Percentiles rank a stretch among this genome's conserved stretches.
phyloP scores from a whole-genome alignment of 2,113 vertebrate genomes.

The Sylvia atricapilla region DNA sequence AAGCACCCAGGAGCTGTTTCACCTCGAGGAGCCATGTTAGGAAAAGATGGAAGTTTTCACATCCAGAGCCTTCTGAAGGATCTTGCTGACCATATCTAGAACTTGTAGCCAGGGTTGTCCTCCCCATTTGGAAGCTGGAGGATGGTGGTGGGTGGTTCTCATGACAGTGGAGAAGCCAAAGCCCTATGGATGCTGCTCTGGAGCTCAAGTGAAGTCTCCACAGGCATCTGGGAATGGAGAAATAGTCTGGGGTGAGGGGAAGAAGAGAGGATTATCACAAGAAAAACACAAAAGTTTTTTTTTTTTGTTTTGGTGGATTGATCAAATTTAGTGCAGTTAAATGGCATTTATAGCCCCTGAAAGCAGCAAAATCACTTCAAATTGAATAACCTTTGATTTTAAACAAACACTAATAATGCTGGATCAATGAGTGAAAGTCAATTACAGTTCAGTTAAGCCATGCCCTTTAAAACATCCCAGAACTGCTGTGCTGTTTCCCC shows the following conservation, averaged over 20 bases:
- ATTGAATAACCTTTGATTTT: constrained; percentile 22
- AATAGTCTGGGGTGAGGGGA: neutral
- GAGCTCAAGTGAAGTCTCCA: neutral
- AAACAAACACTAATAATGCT: constrained; percentile 18
- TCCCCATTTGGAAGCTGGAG: neutral
- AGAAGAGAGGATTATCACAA: neutral
- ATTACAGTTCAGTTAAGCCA: neutral
- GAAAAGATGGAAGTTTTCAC: neutral
- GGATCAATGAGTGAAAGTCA: constrained; percentile 42
- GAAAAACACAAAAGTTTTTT: neutral
- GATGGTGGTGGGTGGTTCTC: neutral
- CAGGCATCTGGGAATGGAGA: neutral
- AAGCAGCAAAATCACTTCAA: neutral
- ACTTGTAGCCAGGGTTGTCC: neutral
- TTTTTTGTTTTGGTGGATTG: neutral
- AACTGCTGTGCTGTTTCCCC: neutral
- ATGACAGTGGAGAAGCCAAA: neutral
- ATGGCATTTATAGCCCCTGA: neutral
- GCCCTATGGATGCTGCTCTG: neutral
- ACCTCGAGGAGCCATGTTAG: neutral
- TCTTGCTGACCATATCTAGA: neutral
- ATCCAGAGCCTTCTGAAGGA: neutral
- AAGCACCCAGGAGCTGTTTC: neutral
- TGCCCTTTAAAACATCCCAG: constrained; percentile 35
- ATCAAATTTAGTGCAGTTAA: neutral